These are phyloP conservation scores for Gonocerus acuteangulatus DNA, from an alignment of 2,888 invertebrate species.

Conservation along the genomic window DNA sequence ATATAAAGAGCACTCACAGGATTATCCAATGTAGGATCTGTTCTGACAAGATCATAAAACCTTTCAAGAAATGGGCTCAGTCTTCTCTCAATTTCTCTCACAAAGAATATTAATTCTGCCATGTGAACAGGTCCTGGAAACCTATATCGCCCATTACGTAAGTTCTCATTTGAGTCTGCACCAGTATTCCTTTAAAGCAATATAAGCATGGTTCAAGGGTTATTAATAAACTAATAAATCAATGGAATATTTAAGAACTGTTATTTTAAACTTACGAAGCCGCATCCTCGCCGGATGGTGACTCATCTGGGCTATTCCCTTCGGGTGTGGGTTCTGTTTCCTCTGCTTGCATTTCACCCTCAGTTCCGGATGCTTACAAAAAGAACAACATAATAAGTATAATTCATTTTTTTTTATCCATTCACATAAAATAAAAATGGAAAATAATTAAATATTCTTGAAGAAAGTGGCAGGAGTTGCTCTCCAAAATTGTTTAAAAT, in stretches of 20 bases:
- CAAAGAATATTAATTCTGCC: conserved; percentile 47
- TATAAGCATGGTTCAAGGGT: no score
- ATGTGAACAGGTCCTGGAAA: conserved; percentile 33
- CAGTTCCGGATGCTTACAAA: conserved; percentile 7
- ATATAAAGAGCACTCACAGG: conserved; percentile 30
- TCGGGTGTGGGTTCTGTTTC: conserved; percentile 22
- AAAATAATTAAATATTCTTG: no score
- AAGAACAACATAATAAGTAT: no score
- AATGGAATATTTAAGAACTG: no score
- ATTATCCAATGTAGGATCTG: conserved; percentile 51
- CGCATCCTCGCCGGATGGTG: conserved; percentile 19
- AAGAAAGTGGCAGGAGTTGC: no score
- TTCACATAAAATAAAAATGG: no score
- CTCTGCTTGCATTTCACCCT: conserved; percentile 25
- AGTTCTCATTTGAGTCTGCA: conserved; percentile 16
- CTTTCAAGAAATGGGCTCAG: conserved; percentile 59
- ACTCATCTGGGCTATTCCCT: conserved; percentile 12
- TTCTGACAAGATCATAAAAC: conserved; percentile 54
- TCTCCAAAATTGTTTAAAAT: no score
- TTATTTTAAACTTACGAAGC: not conserved
- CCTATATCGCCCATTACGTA: conserved; percentile 24
- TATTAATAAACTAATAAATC: not conserved
- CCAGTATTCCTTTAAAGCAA: conserved; percentile 14
- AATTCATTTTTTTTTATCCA: no score
- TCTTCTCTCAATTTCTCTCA: conserved; percentile 51